A percentile compares a stretch with the other conserved stretches of the same genome.
phyloP scores from a whole-genome alignment of 2,113 vertebrate species.

The Vulpes lagopus region DNA sequence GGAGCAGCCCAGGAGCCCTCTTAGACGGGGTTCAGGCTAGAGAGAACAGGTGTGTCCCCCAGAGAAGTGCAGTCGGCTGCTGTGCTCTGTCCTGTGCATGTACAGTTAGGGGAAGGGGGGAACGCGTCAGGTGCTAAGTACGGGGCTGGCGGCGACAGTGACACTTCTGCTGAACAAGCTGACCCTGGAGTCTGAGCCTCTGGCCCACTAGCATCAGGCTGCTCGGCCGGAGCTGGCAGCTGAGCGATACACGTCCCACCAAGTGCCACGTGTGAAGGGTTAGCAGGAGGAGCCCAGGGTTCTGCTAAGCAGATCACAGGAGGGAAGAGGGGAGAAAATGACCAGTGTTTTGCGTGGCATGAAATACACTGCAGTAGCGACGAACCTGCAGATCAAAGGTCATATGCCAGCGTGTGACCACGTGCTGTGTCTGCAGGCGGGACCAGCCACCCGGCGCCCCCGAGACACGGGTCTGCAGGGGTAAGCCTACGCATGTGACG shows the following conservation, averaged over 20 bases:
- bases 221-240: background rate
- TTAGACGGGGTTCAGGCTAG: fast-evolving
- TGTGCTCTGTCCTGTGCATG: fast-evolving
- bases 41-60: background rate
- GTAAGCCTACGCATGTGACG: background rate
- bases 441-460: background rate
- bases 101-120: background rate
- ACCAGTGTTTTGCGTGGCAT: fast-evolving
- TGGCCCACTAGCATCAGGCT: fast-evolving
- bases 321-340: background rate
- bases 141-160: fast-evolving
- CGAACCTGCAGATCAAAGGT: background rate
- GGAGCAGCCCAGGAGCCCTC: fast-evolving
- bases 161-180: background rate
- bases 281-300: background rate
- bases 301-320: fast-evolving
- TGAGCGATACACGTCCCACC: fast-evolving
- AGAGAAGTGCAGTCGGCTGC: fast-evolving
- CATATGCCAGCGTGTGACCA: background rate
- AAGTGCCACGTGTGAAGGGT: fast-evolving
- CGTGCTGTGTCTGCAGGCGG: background rate
- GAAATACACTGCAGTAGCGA: fast-evolving
- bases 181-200: background rate
- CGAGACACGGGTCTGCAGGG: fast-evolving
- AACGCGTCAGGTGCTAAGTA: fast-evolving